These are phyloP conservation scores for Dorcus parallelipipedus DNA, from an alignment of 2,888 invertebrate species.

Conservation along the genomic window DNA sequence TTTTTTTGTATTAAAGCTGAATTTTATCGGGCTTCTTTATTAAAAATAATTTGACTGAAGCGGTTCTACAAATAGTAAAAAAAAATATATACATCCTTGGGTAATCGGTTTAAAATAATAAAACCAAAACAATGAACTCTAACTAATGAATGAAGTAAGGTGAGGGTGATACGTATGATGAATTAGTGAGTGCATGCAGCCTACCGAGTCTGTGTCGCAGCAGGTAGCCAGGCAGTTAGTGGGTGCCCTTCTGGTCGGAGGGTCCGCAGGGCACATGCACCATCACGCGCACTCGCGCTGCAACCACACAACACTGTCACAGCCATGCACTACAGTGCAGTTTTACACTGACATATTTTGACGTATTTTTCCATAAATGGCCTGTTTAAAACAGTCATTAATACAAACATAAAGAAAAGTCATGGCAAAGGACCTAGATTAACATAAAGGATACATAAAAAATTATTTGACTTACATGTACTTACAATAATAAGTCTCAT, in stretches of 20 bases:
- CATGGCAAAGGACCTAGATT: no score
- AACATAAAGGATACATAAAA: no score
- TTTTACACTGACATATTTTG: conserved; percentile 31
- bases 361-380: conserved; percentile 23
- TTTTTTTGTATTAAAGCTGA: neutral
- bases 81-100: neutral
- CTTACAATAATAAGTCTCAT: no score
- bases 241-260: conserved; percentile 46
- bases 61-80: neutral
- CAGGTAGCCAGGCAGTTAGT: conserved; percentile 44
- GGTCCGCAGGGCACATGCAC: conserved; percentile 73
- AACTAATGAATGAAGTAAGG: conserved; percentile 19
- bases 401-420: no score
- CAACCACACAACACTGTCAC: conserved; percentile 60
- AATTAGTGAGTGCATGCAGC: conserved; percentile 39
- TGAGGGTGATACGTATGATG: neutral
- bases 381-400: no score
- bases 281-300: conserved; percentile 88
- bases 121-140: conserved; percentile 17
- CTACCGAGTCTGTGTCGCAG: conserved; percentile 47
- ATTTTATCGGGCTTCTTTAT: neutral
- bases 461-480: no score
- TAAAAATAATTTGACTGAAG: neutral
- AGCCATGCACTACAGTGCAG: conserved; percentile 40
- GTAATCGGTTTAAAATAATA: no score